These are phyloP conservation scores for Crenichthys baileyi DNA, from an alignment of 2,797 vertebrate genomes.

Conservation along the genomic window DNA sequence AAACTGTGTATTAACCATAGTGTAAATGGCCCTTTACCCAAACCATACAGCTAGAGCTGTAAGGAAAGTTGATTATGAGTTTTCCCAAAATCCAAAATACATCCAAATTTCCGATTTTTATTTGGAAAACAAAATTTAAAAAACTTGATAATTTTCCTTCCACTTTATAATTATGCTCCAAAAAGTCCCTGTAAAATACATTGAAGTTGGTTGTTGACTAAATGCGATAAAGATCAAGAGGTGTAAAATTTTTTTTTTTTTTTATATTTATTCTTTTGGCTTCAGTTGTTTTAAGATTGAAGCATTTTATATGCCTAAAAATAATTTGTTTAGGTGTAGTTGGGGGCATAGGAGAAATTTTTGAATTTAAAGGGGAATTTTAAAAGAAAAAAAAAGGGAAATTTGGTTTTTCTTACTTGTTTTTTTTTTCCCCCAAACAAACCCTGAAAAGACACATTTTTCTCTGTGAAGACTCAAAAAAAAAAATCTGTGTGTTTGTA, in stretches of 20 bases:
- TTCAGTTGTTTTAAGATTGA: background rate
- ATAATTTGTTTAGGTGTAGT: background rate
- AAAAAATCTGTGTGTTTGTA: conserved; percentile 45
- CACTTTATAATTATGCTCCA: background rate
- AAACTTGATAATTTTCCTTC: background rate
- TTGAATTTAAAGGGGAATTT: conserved; percentile 3
- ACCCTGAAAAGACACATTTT: conserved; percentile 34
- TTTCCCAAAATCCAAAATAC: background rate
- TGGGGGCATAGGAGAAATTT: conserved; percentile 6
- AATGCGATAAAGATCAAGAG: background rate
- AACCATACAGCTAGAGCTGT: too few relatives aligned
- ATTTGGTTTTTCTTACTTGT: conserved; percentile 18
- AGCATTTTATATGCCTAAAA: background rate
- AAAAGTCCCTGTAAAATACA: background rate
- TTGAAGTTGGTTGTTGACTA: background rate
- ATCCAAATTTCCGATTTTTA: background rate
- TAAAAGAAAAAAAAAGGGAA: conserved; percentile 28
- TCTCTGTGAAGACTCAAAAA: conserved; percentile 28
- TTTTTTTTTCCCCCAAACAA: conserved; percentile 30
- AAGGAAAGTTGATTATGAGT: background rate
- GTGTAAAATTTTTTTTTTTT: too few relatives aligned
- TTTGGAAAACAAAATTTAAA: background rate
- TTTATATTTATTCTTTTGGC: background rate
- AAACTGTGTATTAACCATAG: too few relatives aligned
- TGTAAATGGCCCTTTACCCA: too few relatives aligned